A percentile compares a stretch with the other conserved stretches of the same genome.
Evolutionary conservation across 2,797 vertebrate species (phyloP).

Genomic region (Coendou prehensilis): DNA sequence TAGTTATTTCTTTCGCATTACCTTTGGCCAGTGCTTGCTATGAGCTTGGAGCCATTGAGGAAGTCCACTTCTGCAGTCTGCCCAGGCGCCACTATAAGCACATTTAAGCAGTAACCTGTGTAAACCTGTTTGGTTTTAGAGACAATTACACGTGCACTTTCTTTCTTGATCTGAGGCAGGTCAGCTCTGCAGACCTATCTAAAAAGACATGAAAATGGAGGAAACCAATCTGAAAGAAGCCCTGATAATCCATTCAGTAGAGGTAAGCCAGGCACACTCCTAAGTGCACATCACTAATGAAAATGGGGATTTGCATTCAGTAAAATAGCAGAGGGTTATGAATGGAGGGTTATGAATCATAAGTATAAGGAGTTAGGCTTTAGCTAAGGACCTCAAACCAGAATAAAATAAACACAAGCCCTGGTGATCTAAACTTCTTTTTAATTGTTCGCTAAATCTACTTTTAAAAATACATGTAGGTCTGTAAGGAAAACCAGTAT

Average conservation of each 20-base stretch:
- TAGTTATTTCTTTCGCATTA: neutral
- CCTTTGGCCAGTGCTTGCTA: neutral
- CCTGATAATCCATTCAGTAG: conserved; percentile 92
- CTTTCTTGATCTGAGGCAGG: conserved; percentile 86
- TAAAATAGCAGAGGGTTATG: neutral
- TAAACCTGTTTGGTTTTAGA: neutral
- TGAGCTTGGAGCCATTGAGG: neutral
- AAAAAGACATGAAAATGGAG: conserved; percentile 92
- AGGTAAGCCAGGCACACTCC: conserved; percentile 88
- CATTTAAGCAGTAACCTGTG: neutral
- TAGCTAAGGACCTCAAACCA: neutral
- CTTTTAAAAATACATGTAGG: neutral
- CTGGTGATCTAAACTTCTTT: neutral
- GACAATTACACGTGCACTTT: neutral
- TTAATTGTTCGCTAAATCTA: neutral
- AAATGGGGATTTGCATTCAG: neutral
- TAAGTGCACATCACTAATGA: rapidly evolving
- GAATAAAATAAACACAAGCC: neutral
- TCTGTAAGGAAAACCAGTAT: neutral
- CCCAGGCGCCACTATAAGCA: neutral
- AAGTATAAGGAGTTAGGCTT: neutral
- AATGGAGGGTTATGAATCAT: neutral
- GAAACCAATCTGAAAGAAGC: conserved; percentile 74
- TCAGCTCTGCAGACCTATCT: conserved; percentile 96
- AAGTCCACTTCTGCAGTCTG: neutral